Percentiles rank a stretch among this genome's conserved stretches.
These are phyloP conservation scores for Conomelus anceps DNA, from an alignment of 2,888 invertebrate genomes.

Conservation along the genomic window DNA sequence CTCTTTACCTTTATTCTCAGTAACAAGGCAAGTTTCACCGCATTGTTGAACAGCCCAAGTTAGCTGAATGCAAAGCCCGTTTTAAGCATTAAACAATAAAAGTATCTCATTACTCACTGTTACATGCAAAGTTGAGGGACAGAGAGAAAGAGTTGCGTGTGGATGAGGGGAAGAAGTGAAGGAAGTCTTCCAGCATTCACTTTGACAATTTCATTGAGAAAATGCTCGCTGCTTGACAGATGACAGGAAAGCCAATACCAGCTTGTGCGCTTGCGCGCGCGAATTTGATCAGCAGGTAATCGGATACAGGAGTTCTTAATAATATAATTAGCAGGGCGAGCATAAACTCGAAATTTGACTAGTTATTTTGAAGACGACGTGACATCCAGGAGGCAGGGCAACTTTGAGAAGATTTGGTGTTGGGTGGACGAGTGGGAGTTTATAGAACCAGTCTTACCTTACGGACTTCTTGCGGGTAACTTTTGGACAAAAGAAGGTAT, in stretches of 20 bases:
- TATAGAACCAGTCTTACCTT: slow-evolving; percentile 8
- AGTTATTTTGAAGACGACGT: background rate
- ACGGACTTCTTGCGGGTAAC: background rate
- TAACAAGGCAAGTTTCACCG: background rate
- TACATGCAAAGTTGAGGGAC: background rate
- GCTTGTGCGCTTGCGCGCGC: background rate
- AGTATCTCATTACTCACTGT: background rate
- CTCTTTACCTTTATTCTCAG: too few relatives aligned
- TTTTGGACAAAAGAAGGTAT: slow-evolving; percentile 21
- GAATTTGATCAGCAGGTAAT: background rate
- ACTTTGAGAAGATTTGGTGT: background rate
- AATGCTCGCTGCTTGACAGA: background rate
- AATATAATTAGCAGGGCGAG: background rate
- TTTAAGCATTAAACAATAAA: background rate
- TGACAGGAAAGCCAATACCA: background rate
- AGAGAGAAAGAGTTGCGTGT: background rate
- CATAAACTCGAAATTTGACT: background rate
- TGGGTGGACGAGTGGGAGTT: background rate
- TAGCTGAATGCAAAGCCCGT: background rate
- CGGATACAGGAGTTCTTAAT: background rate
- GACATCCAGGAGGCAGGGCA: background rate
- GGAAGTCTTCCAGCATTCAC: too few relatives aligned
- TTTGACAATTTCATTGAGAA: background rate
- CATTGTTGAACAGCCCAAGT: background rate
- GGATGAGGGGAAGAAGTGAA: background rate